Base-by-base conservation (phyloP, 2,888 invertebrate species). In the Sinodicranocentrus sp. region DNA sequence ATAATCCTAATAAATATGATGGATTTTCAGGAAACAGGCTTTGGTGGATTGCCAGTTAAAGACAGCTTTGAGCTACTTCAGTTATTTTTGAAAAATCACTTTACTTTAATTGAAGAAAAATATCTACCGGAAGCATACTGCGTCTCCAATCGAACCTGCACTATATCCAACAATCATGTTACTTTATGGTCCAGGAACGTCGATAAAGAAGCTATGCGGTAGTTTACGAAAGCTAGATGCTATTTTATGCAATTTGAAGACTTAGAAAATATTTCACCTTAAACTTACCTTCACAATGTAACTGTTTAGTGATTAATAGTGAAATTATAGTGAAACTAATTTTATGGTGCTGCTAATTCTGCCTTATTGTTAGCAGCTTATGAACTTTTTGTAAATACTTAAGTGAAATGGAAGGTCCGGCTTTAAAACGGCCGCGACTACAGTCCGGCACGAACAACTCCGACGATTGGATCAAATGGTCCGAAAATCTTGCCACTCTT, bases 331-430 rank as follows among this genome's bases (percentile, higher is more conserved):
- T 67, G 67, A 67, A 70, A 70, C 28, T 61, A 70, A 70, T 17
- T 26, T 28, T 82, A 19, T 70, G 71, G 73, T 80, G 67, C 67
- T 80, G 33, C 67, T 61, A 44, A 17, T 21, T 23, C 39, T 65
- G 57, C 52, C 57, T 65, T 84, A 67, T 1, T 6, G 39, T 43
- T 59, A 67, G 72, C 73, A 71, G 43, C 39, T 26, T 57, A 57
- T 71, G 71, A 70, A 52, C 70, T 44, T 17, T 67, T n/a, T 26
- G 67, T 67, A 15, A 13, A 48, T n/a, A 57, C 3, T 23, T 68
- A 75, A 52, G 54, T 10, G 13, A n/a, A 21, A 87, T 87, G 88
- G 88, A 87, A 33, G 88, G 88, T 48, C 88, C 88, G 44, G 88
- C 87, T 33, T 72, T 87, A 19, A 88, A 88, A 70, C 71, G 88